Percentiles rank a stretch among this genome's conserved stretches.
Evolutionary conservation across 1,140 invertebrate genomes (phyloP).

Genomic region (Sweltsa coloradensis): DNA sequence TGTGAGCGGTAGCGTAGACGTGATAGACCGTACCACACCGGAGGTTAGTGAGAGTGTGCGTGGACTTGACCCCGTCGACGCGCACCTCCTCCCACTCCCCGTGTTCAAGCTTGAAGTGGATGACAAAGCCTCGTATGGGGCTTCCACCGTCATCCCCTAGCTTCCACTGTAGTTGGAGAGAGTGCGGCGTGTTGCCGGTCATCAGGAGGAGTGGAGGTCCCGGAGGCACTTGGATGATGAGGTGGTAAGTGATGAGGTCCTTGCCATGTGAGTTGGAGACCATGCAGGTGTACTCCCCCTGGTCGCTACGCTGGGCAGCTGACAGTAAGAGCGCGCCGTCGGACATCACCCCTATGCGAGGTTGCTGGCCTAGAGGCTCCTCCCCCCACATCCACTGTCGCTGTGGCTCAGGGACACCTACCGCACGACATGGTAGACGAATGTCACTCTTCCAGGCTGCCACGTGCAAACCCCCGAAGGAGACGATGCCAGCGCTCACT

Average conservation of each 20-base stretch:
- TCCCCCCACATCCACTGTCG: constrained; percentile 26
- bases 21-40: constrained; percentile 38
- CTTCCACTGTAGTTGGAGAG: constrained; percentile 26
- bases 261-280: constrained; percentile 29
- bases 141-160: constrained; percentile 24
- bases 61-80: constrained; percentile 19
- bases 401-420: constrained; percentile 28
- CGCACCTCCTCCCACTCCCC: constrained; percentile 33
- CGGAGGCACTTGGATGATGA: constrained; percentile 35
- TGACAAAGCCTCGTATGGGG: constrained; percentile 28
- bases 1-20: constrained; percentile 32
- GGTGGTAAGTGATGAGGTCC: constrained; percentile 33
- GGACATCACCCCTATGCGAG: constrained; percentile 6
- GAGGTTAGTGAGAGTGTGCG: constrained; percentile 30
- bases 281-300: constrained; percentile 29
- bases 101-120: constrained; percentile 34
- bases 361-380: constrained; percentile 11
- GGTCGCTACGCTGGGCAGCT: constrained; percentile 17
- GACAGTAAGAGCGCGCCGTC: constrained; percentile 19
- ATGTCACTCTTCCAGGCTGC: constrained; percentile 25
- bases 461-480: constrained; percentile 22
- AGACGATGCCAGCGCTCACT: constrained; percentile 28
- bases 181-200: constrained; percentile 17
- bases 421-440: constrained; percentile 28
- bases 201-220: constrained; percentile 23